Percentiles rank a stretch among this genome's conserved stretches.
Evolutionary conservation across 1,140 invertebrate genomes (phyloP).

Genomic region (honey bee (Apis mellifera)): DNA sequence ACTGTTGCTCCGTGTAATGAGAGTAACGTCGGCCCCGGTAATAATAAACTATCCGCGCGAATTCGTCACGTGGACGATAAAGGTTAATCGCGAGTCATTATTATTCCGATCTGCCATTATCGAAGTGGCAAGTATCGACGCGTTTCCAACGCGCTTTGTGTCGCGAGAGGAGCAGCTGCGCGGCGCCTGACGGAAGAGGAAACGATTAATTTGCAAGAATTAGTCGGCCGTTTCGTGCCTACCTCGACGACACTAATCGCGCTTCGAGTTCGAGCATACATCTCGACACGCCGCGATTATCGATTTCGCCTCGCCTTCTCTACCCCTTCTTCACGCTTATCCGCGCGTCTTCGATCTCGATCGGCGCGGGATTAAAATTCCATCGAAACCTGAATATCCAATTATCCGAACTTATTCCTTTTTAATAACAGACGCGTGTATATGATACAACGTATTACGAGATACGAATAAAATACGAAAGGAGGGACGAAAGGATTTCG

Average conservation of each 20-base stretch:
- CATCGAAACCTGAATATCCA: too few relatives aligned
- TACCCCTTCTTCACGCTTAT: neutral
- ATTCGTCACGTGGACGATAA: slow-evolving; percentile 78
- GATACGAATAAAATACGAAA: too few relatives aligned
- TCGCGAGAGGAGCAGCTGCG: slow-evolving; percentile 36
- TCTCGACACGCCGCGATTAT: neutral
- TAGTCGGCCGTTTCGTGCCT: slow-evolving; percentile 40
- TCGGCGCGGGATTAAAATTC: too few relatives aligned
- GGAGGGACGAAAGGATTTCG: too few relatives aligned
- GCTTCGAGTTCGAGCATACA: slow-evolving; percentile 20
- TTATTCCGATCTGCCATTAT: slow-evolving; percentile 76
- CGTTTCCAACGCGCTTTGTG: slow-evolving; percentile 39
- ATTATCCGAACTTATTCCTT: too few relatives aligned
- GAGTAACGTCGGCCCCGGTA: slow-evolving; percentile 59
- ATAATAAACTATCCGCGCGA: slow-evolving; percentile 78
- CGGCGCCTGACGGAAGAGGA: slow-evolving; percentile 51
- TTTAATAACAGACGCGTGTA: too few relatives aligned
- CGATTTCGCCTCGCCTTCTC: neutral
- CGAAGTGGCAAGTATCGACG: slow-evolving; percentile 45
- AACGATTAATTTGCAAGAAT: slow-evolving; percentile 59
- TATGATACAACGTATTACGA: too few relatives aligned
- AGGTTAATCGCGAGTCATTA: slow-evolving; percentile 78
- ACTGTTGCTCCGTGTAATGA: slow-evolving; percentile 32
- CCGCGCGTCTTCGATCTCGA: too few relatives aligned
- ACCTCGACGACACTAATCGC: slow-evolving; percentile 31